These are phyloP conservation scores for Bathynomus jamesi DNA, from an alignment of 1,140 invertebrate species.

Conservation along the genomic window DNA sequence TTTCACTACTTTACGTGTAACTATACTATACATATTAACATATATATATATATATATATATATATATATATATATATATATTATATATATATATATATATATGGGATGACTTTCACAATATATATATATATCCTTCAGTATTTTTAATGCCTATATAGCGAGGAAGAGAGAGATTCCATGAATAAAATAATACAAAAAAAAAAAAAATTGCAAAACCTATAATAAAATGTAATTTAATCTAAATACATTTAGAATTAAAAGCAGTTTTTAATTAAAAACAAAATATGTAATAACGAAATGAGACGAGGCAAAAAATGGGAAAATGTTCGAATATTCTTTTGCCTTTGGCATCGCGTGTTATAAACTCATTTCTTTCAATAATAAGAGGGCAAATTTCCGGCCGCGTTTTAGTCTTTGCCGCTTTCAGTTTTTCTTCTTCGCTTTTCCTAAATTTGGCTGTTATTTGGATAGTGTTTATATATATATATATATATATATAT, in stretches of 20 bases:
- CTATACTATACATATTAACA: background rate
- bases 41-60: no score
- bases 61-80: no score
- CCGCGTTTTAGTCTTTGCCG: background rate
- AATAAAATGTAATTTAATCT: background rate
- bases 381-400: background rate
- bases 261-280: background rate
- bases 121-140: no score
- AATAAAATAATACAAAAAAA: background rate
- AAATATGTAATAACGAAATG: no score
- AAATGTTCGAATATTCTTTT: no score
- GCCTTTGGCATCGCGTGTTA: background rate
- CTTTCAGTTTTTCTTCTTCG: background rate
- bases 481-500: no score
- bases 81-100: no score
- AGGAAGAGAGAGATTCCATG: background rate
- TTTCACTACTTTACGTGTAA: background rate
- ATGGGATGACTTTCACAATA: no score
- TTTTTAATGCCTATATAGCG: no score
- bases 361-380: background rate
- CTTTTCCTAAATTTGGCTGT: no score
- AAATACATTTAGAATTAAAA: background rate
- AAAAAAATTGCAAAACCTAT: background rate
- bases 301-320: no score
- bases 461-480: no score